Evolutionary conservation across 1,140 invertebrate species (phyloP).

Genomic region (Papilio polyxenes): DNA sequence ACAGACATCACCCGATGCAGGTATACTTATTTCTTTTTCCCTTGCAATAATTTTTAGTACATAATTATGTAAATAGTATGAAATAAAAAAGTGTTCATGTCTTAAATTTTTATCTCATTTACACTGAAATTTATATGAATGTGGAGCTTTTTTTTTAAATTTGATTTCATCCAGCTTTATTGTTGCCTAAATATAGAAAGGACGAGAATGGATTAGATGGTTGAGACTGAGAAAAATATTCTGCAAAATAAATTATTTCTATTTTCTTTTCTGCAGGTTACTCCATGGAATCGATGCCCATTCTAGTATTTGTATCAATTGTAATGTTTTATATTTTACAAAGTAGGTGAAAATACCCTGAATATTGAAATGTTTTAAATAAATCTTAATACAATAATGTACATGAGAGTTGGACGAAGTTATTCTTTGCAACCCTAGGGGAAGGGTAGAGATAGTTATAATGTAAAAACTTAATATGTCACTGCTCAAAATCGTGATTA

Average conservation of each 20-base stretch:
- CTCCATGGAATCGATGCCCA: not conserved
- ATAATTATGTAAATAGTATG: not conserved
- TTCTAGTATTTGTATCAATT: not conserved
- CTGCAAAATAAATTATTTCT: not conserved
- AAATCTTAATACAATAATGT: not conserved
- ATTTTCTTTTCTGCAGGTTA: conserved; percentile 19
- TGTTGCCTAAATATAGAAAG: no score
- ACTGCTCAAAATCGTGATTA: not conserved
- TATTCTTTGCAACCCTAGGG: not conserved
- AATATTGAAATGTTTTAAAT: not conserved
- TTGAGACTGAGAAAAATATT: not conserved
- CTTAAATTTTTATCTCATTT: no score
- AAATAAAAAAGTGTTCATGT: not conserved
- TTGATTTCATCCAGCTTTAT: no score
- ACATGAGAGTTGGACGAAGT: not conserved
- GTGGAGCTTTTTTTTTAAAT: no score
- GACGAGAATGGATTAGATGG: not conserved
- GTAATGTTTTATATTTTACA: conserved; percentile 27
- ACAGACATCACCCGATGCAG: conserved; percentile 41
- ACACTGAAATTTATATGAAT: no score
- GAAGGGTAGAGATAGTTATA: not conserved
- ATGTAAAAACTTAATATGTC: not conserved
- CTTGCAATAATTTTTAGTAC: not conserved
- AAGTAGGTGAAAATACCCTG: conserved; percentile 12
- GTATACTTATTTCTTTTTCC: conserved; percentile 36